Percentiles rank a stretch among this genome's conserved stretches.
Evolutionary conservation across 2,888 invertebrate species (phyloP).

Genomic region (Conomelus anceps): DNA sequence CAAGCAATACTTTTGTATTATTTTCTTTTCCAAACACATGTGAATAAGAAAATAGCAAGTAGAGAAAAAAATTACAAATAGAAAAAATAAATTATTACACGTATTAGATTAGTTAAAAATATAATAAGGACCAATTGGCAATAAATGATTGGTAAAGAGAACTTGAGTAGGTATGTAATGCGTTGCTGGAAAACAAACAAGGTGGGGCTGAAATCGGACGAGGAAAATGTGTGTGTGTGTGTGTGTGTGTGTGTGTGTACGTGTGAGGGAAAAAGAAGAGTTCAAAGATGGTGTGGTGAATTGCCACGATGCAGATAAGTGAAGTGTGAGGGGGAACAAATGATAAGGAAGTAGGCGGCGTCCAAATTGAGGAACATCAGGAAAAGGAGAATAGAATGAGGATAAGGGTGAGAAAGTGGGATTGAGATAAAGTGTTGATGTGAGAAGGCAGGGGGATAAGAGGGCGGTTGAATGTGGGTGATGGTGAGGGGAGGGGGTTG

Average conservation of each 20-base stretch:
- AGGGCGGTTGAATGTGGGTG: neutral
- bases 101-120: no score
- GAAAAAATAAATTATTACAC: no score
- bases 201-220: neutral
- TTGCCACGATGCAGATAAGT: neutral
- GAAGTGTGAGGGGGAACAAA: neutral
- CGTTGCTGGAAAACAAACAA: neutral
- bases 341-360: neutral
- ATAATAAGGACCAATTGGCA: no score
- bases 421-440: neutral
- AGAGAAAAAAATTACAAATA: no score
- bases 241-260: neutral
- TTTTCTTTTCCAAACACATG: no score
- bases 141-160: no score
- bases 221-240: neutral
- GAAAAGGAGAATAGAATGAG: neutral
- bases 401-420: neutral
- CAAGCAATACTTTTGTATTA: no score
- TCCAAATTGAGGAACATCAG: neutral
- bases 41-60: no score
- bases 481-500: neutral
- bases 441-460: neutral
- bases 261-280: neutral
- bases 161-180: neutral
- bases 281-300: no score